phyloP scores from a whole-genome alignment of 2,888 invertebrate genomes.

The Cephus rjabovi region DNA sequence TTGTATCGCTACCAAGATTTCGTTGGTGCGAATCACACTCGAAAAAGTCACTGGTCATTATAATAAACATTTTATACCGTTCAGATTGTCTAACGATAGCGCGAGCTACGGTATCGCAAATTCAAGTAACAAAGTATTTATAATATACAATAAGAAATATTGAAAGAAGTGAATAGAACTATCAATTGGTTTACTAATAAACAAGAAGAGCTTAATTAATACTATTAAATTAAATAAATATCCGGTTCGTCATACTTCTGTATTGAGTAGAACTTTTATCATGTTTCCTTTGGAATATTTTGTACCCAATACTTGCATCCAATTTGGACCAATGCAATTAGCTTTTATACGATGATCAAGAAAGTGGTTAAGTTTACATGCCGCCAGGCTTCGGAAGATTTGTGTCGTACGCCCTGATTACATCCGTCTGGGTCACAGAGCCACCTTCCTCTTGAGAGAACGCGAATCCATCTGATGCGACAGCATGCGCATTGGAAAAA shows the following conservation, averaged over 20 bases:
- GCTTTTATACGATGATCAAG: background rate
- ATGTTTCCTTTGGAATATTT: background rate
- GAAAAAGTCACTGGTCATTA: background rate
- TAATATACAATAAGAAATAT: background rate
- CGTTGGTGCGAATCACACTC: too few species aligned
- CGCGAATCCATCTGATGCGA: conserved; percentile 90
- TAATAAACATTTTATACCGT: background rate
- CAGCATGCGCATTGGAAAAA: conserved; percentile 40
- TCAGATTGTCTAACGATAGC: background rate
- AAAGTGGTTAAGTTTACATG: conserved; percentile 67
- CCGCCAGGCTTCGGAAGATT: conserved; percentile 86
- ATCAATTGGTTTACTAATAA: background rate
- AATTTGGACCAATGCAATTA: background rate
- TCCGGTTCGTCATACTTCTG: background rate
- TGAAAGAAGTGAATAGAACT: background rate
- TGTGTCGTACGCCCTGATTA: conserved; percentile 97
- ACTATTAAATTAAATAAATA: background rate
- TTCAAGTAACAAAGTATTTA: background rate
- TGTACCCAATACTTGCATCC: background rate
- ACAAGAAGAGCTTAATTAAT: background rate
- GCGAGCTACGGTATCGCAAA: background rate
- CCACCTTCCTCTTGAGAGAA: conserved; percentile 99
- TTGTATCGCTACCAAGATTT: background rate
- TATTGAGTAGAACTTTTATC: background rate
- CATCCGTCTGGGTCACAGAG: conserved; percentile 91